Evolutionary conservation across 2,113 vertebrate species (phyloP).

Genomic region (Elaphurus davidianus): DNA sequence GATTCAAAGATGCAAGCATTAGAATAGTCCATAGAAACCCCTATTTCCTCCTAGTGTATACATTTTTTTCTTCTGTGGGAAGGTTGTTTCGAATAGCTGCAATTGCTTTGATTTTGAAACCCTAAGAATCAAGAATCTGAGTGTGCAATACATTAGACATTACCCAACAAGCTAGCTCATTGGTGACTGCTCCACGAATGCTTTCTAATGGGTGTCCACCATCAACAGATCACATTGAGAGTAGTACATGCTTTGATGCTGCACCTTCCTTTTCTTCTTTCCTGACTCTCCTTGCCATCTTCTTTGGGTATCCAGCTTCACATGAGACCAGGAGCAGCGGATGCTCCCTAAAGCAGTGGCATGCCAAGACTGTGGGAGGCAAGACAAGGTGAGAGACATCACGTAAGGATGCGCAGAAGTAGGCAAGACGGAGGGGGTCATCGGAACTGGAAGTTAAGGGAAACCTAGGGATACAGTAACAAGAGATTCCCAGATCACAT

Average conservation of each 20-base stretch:
- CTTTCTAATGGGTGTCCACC: background rate
- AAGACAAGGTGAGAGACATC: background rate
- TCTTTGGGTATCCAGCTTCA: background rate
- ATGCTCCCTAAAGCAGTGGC: background rate
- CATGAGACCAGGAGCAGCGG: background rate
- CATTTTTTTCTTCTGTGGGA: background rate
- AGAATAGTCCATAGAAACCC: background rate
- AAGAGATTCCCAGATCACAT: background rate
- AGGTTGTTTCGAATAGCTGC: background rate
- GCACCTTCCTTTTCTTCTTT: background rate
- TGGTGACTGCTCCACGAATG: background rate
- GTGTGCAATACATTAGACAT: background rate
- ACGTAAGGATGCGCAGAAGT: background rate
- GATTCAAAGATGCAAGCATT: background rate
- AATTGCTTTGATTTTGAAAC: background rate
- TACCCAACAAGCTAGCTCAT: background rate
- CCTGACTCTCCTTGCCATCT: background rate
- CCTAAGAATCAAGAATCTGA: background rate
- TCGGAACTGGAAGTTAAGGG: background rate
- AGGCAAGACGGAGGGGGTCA: accelerated
- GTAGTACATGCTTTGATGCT: background rate
- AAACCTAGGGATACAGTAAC: background rate
- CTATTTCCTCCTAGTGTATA: background rate
- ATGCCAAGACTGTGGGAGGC: background rate
- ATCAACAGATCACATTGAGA: background rate